These are phyloP conservation scores for Micronycteris hirsuta DNA, from an alignment of 2,113 vertebrate genomes.

Conservation along the genomic window DNA sequence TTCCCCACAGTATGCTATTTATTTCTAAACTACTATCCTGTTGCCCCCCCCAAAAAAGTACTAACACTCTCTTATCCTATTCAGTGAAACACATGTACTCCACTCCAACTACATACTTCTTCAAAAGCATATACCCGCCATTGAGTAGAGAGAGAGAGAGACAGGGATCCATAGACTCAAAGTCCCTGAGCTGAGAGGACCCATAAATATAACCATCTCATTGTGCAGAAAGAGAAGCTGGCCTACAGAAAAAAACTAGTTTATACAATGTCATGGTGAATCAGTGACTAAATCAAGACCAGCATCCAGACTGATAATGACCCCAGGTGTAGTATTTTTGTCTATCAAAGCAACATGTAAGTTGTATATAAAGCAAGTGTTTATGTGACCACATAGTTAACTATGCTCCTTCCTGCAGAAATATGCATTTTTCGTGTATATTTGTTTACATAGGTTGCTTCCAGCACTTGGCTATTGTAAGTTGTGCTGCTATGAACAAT, in stretches of 20 bases:
- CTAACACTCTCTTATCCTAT: neutral
- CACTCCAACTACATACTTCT: neutral
- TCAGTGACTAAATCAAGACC: neutral
- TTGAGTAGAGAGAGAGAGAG: neutral
- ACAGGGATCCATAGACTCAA: neutral
- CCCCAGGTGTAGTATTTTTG: neutral
- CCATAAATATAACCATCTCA: neutral
- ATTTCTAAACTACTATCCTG: neutral
- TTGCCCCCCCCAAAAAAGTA: neutral
- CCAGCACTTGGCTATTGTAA: no score
- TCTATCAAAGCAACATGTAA: neutral
- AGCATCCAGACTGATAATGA: neutral
- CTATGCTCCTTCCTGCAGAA: neutral
- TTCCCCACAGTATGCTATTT: neutral
- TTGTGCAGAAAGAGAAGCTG: neutral
- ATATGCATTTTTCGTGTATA: neutral
- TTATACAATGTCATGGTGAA: neutral
- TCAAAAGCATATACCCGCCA: neutral
- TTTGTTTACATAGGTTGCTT: neutral
- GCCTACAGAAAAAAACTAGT: neutral
- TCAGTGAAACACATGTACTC: neutral
- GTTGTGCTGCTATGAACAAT: no score
- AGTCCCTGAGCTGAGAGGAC: neutral
- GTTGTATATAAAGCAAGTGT: neutral
- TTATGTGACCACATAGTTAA: neutral